Evolutionary conservation across 2,888 invertebrate species (phyloP).

Genomic region (Achlya flavicornis): DNA sequence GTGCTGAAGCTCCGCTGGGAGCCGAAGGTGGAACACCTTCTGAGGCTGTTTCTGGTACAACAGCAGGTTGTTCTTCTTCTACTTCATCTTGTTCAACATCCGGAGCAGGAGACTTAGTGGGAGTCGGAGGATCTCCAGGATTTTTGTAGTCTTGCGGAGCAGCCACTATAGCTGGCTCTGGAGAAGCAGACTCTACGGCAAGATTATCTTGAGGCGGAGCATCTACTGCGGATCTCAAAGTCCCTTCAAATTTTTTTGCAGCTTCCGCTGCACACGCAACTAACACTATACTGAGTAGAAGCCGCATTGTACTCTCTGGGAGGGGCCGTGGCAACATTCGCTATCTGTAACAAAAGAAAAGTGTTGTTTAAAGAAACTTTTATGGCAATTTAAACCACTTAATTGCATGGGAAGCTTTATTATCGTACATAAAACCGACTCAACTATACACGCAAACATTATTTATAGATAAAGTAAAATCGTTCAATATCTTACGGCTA

Average conservation of each 20-base stretch:
- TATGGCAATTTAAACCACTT: constrained; percentile 54
- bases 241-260: constrained; percentile 78
- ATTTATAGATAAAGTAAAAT: constrained; percentile 46
- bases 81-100: constrained; percentile 28
- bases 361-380: constrained; percentile 57
- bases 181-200: constrained; percentile 73
- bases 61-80: constrained; percentile 45
- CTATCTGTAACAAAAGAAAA: constrained; percentile 78
- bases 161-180: constrained; percentile 73
- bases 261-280: constrained; percentile 74
- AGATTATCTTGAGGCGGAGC: constrained; percentile 79
- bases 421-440: constrained; percentile 48
- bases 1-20: constrained; percentile 77
- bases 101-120: constrained; percentile 24
- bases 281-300: constrained; percentile 74
- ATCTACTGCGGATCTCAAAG: constrained; percentile 75
- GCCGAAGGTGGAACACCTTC: constrained; percentile 78
- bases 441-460: constrained; percentile 54
- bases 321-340: constrained; percentile 75
- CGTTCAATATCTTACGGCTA: constrained; percentile 44
- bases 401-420: constrained; percentile 62
- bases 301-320: constrained; percentile 71
- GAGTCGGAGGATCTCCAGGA: constrained; percentile 67
- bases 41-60: constrained; percentile 75
- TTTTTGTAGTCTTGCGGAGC: constrained; percentile 76